A percentile compares a stretch with the other conserved stretches of the same genome.
Evolutionary conservation across 2,888 invertebrate species (phyloP).

Genomic region (Suillia variegata): DNA sequence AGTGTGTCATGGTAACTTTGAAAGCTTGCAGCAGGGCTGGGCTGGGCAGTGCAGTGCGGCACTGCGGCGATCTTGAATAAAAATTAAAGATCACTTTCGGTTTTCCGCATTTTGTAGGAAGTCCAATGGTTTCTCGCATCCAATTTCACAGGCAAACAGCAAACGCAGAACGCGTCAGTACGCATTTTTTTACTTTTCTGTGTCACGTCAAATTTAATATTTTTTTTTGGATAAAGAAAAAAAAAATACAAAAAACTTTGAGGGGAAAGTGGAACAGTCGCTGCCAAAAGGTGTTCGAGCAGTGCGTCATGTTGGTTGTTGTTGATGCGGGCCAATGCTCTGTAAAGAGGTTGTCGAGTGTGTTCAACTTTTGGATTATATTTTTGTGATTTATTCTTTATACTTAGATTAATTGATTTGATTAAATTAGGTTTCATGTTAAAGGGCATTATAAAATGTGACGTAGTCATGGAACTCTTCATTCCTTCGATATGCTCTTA

Average conservation of each 20-base stretch:
- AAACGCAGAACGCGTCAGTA: not conserved
- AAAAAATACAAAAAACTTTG: no score
- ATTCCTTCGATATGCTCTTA: no score
- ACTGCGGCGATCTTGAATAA: not conserved
- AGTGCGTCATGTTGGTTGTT: not conserved
- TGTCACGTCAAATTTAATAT: not conserved
- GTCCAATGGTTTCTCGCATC: slow-evolving; percentile 23
- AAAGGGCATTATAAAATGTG: no score
- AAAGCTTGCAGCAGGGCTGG: not conserved
- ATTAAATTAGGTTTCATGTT: no score
- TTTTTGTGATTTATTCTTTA: no score
- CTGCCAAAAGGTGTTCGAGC: not conserved
- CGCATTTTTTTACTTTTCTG: slow-evolving; percentile 9
- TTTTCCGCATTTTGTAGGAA: slow-evolving; percentile 37
- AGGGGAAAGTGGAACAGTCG: not conserved
- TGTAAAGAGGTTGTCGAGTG: no score
- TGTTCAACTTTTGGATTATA: no score
- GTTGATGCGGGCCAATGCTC: no score
- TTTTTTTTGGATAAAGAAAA: not conserved
- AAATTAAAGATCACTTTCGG: slow-evolving; percentile 32
- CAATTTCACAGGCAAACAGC: slow-evolving; percentile 16
- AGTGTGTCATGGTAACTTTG: not conserved
- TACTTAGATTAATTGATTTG: no score
- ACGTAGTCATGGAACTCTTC: no score
- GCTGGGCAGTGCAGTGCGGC: no score